These are phyloP conservation scores for Dromaius novaehollandiae DNA, from an alignment of 2,113 vertebrate species.

Conservation along the genomic window DNA sequence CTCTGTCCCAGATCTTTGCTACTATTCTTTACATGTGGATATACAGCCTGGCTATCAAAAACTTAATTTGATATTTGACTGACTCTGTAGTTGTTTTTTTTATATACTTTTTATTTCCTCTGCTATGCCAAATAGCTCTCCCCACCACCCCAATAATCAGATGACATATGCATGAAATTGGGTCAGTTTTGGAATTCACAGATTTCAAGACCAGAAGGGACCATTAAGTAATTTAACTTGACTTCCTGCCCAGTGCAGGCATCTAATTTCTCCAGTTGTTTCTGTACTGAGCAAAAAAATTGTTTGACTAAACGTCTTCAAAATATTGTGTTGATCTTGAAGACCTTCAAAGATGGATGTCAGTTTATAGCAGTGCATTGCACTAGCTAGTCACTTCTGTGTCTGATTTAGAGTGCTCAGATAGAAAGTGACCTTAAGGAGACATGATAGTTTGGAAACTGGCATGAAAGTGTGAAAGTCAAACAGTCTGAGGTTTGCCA, in stretches of 20 bases:
- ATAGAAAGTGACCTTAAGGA: not conserved
- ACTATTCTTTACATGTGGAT: not conserved
- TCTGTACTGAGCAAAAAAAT: not conserved
- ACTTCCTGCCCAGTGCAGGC: not conserved
- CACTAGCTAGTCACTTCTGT: not conserved
- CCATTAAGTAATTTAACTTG: rapidly evolving
- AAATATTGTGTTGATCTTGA: rapidly evolving
- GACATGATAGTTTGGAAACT: not conserved
- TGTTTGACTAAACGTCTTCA: not conserved
- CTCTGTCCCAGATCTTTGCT: rapidly evolving
- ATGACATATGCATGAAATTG: not conserved
- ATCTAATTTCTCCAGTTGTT: not conserved
- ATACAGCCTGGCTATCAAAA: not conserved
- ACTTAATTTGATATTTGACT: not conserved
- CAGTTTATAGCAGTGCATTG: not conserved
- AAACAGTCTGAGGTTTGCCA: not conserved
- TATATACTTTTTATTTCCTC: not conserved
- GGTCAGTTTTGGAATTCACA: not conserved
- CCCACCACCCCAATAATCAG: not conserved
- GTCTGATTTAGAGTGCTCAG: rapidly evolving
- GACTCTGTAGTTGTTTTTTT: not conserved
- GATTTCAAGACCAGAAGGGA: slow-evolving; percentile 12
- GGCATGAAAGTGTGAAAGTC: not conserved
- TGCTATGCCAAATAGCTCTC: not conserved
- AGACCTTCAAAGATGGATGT: not conserved